phyloP scores from a whole-genome alignment of 2,888 invertebrate species.

The Smittia aterrima region DNA sequence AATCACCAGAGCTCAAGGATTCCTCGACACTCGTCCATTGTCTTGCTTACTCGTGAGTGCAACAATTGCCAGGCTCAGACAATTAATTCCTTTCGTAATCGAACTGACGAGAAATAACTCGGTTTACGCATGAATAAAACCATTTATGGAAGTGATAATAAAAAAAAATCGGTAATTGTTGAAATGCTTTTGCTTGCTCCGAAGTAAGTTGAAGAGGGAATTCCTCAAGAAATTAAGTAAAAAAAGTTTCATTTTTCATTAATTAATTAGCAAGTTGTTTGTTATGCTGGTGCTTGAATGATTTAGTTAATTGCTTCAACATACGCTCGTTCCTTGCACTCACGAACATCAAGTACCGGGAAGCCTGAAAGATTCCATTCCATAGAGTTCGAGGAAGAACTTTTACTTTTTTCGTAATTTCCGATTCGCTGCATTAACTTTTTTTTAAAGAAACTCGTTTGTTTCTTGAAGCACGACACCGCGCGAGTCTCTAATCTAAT shows the following conservation, averaged over 20 bases:
- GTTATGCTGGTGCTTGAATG: conserved; percentile 30
- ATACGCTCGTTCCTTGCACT: not conserved
- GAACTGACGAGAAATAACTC: not conserved
- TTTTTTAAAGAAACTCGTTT: not conserved
- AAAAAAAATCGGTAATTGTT: conserved; percentile 27
- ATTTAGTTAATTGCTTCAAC: conserved; percentile 15
- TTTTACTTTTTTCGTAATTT: conserved; percentile 29
- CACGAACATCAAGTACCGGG: conserved; percentile 4
- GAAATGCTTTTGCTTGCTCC: not conserved
- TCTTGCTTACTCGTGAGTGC: too few relatives aligned
- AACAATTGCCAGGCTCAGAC: too few relatives aligned
- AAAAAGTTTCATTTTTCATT: conserved; percentile 6
- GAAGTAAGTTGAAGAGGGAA: too few relatives aligned
- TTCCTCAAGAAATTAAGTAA: too few relatives aligned
- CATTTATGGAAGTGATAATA: conserved; percentile 32
- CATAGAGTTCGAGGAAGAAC: conserved; percentile 22
- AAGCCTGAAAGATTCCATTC: conserved; percentile 2
- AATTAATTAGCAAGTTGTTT: conserved; percentile 30
- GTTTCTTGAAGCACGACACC: not conserved
- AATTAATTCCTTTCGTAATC: too few relatives aligned
- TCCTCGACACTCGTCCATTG: too few relatives aligned
- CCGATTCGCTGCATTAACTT: conserved; percentile 21
- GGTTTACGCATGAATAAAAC: conserved; percentile 27
- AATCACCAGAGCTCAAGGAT: too few relatives aligned
- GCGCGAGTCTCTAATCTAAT: conserved; percentile 17